Base-by-base conservation (phyloP, 1,140 invertebrate species). In the Frieseomelitta varia region DNA sequence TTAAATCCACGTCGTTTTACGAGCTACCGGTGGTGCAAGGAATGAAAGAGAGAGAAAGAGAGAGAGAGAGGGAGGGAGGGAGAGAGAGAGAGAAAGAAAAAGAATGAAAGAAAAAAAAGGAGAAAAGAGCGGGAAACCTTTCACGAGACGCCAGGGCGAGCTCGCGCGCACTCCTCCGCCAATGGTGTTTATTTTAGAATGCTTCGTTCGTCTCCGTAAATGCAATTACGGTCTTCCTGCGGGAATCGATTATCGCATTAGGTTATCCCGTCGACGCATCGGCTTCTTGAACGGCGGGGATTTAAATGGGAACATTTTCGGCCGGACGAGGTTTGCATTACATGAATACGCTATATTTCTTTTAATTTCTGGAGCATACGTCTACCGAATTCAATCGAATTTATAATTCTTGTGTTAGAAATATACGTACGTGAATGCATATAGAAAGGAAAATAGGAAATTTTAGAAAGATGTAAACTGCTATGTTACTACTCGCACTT, bases 1-100 rank as follows among this genome's bases (percentile, higher is more conserved):
- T 84, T 86, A 86, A 86, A 86, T 84, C 68, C 85, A 79, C 81
- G 76, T 71, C 85, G 85, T 84, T 86, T 86, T 86, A 86, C 81
- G 85, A 86, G 81, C 69, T 55, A 69, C 27, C 61, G 71, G 71
- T 27, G 75, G 27, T 21, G 69, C 30, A 74, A 58, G 81, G 53
- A 72, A 47, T 47, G 34, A n/a, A n/a, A 56, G 58, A 63, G 58
- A 69, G n/a, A 73, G 30, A 12, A n/a, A n/a, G 34, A 24, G 39
- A 56, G 58, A 63, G 58, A 69, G n/a, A 73, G 30, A 12, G n/a
- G n/a, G n/a, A n/a, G n/a, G n/a, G n/a, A 2, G 4, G 21, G 51
- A 65, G n/a, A 19, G 24, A 8, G 21, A 11, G 24, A 51, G 17
- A 12, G 55, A 21, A 58, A 51, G 79, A 65, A 53, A 63, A 19